Base-by-base conservation (phyloP, 2,888 invertebrate species). In the Asteroscopus sphinx region DNA sequence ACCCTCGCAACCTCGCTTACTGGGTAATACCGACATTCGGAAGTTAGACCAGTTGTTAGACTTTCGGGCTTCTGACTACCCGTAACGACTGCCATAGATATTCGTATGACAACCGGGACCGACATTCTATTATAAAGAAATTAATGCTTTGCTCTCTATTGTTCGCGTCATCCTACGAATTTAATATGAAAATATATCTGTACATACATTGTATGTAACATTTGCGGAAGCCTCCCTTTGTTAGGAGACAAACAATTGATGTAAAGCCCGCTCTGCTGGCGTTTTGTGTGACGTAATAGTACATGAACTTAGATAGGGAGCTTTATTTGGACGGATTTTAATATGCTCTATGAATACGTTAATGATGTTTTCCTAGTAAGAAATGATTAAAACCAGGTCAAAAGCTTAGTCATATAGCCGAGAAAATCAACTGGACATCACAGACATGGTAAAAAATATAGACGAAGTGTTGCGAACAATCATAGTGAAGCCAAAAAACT, bases 221-320 rank as follows among this genome's bases (percentile, higher is more conserved):
- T 32, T 17, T 17, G n/a, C 17, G 44, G 44, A 42, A 46, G 33
- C 26, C 32, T 59, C 61, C 61, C 45, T 55, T 73, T 68, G 62
- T 62, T 49, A 13, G 8, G 12, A 15, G 44, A 57, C 47, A 55
- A 54, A 67, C 57, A 68, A 67, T 68, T 61, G 46, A 12, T 60
- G 32, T 32, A 3, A 36, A 45, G 26, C 32, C 26, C 41, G 21
- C n/a, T 7, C 15, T 9, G 17, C 11, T 13, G 2, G 40, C 9
- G n/a, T 44, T 60, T n/a, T 60, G 17, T 21, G 26, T 36, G 32
- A 44, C 16, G 11, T 48, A 40, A 15, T 2, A n/a, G n/a, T 21
- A 25, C 8, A 28, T 49, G 25, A 67, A 49, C 40, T 45, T 12
- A n/a, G 6, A n/a, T 4, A 7, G 1, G 15, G 2, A 3, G 9